Evolutionary conservation across 2,113 vertebrate species (phyloP).

Genomic region (Sula dactylatra): DNA sequence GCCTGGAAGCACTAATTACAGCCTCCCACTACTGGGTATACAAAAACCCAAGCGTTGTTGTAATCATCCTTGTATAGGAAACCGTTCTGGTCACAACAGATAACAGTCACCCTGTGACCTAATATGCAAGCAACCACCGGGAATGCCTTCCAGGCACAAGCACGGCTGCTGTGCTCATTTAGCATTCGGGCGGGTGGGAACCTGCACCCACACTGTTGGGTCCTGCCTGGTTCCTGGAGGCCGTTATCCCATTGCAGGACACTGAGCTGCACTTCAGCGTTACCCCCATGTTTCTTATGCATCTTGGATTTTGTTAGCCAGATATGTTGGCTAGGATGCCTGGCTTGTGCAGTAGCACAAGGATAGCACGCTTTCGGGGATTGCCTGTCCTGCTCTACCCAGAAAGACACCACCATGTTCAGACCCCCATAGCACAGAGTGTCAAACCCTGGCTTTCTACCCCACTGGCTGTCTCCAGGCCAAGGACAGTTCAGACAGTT

Average conservation of each 20-base stretch:
- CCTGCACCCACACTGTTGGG: neutral
- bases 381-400: neutral
- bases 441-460: neutral
- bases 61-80: neutral
- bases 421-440: neutral
- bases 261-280: rapidly evolving
- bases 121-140: neutral
- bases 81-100: conserved; percentile 29
- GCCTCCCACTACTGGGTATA: neutral
- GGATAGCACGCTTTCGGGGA: too few species aligned
- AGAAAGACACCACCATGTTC: neutral
- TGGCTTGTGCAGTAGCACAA: neutral
- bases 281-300: neutral
- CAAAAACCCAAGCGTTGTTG: neutral
- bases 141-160: neutral
- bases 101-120: conserved; percentile 30
- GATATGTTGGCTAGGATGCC: neutral
- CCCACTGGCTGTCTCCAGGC: too few species aligned
- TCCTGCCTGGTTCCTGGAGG: neutral
- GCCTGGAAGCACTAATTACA: conserved; percentile 43
- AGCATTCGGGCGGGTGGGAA: neutral
- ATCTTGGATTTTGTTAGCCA: neutral
- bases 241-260: neutral
- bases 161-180: neutral
- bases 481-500: neutral